These are phyloP conservation scores for Ceuthmochares aereus DNA, from an alignment of 2,113 vertebrate species.

Conservation along the genomic window DNA sequence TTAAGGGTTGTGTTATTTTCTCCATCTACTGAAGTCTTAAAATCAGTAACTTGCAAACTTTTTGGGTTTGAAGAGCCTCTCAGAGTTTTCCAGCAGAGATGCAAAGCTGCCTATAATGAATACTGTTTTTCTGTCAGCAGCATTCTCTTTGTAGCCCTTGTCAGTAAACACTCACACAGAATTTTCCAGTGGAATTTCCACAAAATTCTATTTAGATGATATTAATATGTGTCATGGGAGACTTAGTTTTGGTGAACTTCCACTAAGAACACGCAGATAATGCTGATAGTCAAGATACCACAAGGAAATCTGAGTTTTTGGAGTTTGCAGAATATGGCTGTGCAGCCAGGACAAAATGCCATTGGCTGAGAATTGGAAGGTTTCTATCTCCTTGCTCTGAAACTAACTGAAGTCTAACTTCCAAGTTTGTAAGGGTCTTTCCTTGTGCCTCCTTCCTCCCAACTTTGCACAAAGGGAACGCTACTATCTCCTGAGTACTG, in stretches of 20 bases:
- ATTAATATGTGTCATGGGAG: background rate
- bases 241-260: background rate
- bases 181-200: background rate
- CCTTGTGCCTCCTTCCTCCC: background rate
- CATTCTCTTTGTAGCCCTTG: background rate
- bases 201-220: background rate
- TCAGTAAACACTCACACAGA: background rate
- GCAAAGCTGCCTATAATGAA: background rate
- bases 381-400: background rate
- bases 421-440: background rate
- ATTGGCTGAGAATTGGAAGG: background rate
- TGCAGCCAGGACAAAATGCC: background rate
- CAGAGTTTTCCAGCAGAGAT: background rate
- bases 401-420: background rate
- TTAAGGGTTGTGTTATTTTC: background rate
- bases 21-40: background rate
- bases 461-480: background rate
- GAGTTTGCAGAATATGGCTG: background rate
- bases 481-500: background rate
- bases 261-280: background rate
- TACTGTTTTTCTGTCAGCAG: background rate
- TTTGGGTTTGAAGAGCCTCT: background rate
- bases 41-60: background rate
- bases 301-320: background rate
- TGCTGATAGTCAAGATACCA: background rate